Percentiles rank a stretch among this genome's conserved stretches.
Evolutionary conservation across 1,140 invertebrate genomes (phyloP).

Genomic region (Brachionus paranguensis): DNA sequence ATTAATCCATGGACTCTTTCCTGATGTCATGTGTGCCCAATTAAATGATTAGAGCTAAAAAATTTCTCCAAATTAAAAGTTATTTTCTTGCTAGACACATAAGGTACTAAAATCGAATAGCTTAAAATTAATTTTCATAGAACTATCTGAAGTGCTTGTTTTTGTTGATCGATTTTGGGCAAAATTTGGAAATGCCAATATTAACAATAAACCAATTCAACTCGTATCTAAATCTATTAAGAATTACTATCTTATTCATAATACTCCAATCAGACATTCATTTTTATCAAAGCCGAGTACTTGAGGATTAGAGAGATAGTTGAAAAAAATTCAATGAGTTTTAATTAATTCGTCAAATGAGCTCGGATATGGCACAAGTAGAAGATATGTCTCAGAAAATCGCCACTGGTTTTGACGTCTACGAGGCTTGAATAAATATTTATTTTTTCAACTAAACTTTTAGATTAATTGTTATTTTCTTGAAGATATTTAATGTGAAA

Average conservation of each 20-base stretch:
- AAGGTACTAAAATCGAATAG: not conserved
- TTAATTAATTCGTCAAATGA: constrained; percentile 19
- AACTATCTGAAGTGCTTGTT: not conserved
- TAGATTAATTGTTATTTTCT: constrained; percentile 15
- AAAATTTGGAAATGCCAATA: constrained; percentile 8
- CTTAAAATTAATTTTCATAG: not conserved
- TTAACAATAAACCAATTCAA: constrained; percentile 9
- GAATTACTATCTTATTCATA: constrained; percentile 30
- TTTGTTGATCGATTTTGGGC: not conserved
- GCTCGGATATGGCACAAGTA: constrained; percentile 3
- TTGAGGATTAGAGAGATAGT: not conserved
- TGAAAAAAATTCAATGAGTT: not conserved
- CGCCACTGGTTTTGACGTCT: not conserved
- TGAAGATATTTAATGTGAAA: constrained; percentile 30
- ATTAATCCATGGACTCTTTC: not conserved
- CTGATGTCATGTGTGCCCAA: not conserved
- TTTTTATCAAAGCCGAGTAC: not conserved
- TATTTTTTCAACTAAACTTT: constrained; percentile 1
- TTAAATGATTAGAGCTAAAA: not conserved
- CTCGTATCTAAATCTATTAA: not conserved
- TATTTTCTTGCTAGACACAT: not conserved
- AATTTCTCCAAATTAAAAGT: not conserved
- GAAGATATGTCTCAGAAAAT: not conserved
- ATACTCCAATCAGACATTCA: constrained; percentile 20
- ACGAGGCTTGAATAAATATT: not conserved